Conservation (phyloP, 1,140 invertebrate genomes). For the Drosophila rhopaloa region DNA sequence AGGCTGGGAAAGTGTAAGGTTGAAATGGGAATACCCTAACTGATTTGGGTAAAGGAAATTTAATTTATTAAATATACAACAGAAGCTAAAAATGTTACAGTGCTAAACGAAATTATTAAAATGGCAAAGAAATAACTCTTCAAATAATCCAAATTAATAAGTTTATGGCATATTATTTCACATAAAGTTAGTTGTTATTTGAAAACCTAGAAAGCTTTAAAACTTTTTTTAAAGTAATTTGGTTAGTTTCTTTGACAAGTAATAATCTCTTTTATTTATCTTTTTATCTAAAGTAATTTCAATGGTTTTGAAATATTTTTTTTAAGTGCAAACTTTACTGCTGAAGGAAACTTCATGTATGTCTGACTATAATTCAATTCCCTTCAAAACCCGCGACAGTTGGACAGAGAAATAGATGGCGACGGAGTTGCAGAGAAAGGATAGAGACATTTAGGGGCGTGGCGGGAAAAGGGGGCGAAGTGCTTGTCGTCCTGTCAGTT, state of each 20-base stretch:
- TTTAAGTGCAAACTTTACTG: slow-evolving; percentile 5
- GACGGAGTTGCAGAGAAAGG: slow-evolving; percentile 17
- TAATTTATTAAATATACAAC: too few relatives aligned
- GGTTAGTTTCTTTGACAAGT: too few relatives aligned
- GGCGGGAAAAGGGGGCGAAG: neutral
- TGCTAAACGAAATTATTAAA: too few relatives aligned
- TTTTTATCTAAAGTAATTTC: too few relatives aligned
- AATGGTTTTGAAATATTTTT: neutral
- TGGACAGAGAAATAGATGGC: slow-evolving; percentile 49
- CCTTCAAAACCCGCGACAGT: slow-evolving; percentile 69
- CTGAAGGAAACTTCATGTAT: slow-evolving; percentile 43
- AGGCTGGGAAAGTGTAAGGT: slow-evolving; percentile 10
- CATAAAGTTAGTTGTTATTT: too few relatives aligned
- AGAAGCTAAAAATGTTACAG: too few relatives aligned
- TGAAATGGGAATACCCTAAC: slow-evolving; percentile 44
- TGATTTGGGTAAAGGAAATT: neutral
- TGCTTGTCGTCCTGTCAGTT: slow-evolving; percentile 68
- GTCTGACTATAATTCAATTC: slow-evolving; percentile 70
- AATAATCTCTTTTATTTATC: too few relatives aligned
- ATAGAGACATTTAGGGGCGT: slow-evolving; percentile 17
- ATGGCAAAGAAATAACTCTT: too few relatives aligned
- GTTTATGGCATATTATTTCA: too few relatives aligned
- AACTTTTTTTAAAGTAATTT: too few relatives aligned
- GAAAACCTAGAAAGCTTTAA: too few relatives aligned
- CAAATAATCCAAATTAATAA: too few relatives aligned